phyloP scores from a whole-genome alignment of 2,888 invertebrate genomes.

The Siphlonurus alternatus region DNA sequence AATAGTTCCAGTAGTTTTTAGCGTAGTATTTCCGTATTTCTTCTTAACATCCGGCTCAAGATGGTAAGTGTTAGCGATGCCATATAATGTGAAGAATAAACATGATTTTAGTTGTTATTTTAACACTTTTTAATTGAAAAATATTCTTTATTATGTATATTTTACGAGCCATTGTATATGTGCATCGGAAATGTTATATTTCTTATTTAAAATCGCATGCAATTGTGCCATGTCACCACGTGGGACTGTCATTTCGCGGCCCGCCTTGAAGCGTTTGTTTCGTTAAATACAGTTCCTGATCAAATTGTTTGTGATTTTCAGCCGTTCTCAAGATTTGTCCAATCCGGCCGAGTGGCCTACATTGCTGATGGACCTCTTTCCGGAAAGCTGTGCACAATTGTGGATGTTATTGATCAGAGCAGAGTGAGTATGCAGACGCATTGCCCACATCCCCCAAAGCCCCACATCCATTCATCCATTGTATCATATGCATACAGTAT shows the following conservation, averaged over 20 bases:
- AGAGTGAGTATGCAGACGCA: slow-evolving; percentile 51
- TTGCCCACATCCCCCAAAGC: too few species aligned
- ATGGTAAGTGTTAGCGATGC: slow-evolving; percentile 4
- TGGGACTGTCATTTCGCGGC: not conserved
- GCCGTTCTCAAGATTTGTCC: slow-evolving; percentile 87
- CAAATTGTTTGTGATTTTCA: slow-evolving; percentile 23
- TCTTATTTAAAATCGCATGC: too few species aligned
- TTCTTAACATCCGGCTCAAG: slow-evolving; percentile 8
- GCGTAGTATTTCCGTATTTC: not conserved
- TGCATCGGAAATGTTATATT: too few species aligned
- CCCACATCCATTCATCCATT: slow-evolving; percentile 3
- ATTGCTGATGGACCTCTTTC: slow-evolving; percentile 77
- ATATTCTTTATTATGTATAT: too few species aligned
- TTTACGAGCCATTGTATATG: too few species aligned
- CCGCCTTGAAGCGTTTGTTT: not conserved
- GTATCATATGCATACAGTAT: not conserved
- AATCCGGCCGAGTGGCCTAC: slow-evolving; percentile 94
- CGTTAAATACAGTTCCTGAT: not conserved
- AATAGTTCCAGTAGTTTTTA: too few species aligned
- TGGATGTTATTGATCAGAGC: slow-evolving; percentile 95
- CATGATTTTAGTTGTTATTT: too few species aligned
- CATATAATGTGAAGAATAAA: too few species aligned
- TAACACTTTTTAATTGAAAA: too few species aligned
- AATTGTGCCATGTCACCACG: not conserved
- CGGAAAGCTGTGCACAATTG: slow-evolving; percentile 86